Evolutionary conservation across 2,888 invertebrate species (phyloP), one percentile per base, ranked within the genome.

Genomic region (Melipona bicolor): DNA sequence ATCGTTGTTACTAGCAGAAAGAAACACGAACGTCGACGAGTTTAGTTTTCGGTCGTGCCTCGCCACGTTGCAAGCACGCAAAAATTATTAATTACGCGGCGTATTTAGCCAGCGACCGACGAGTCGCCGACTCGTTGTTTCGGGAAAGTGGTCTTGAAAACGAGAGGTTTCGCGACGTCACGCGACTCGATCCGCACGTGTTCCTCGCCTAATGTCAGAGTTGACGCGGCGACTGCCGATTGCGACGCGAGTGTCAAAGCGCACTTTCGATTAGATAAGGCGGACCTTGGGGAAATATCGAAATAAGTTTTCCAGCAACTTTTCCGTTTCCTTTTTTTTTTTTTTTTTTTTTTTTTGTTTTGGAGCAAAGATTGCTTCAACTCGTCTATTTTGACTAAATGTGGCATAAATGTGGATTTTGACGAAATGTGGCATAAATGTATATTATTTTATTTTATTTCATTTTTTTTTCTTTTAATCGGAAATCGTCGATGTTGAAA

Each of bases 141-240:
- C 27, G 32, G 43, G 43, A 43, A 54, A 6, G 36, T 61, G 54
- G 67, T 49, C 52, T 52, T 59, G 64, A 71, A 24, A 85, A 87
- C 73, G 54, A 77, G 77, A 80, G 15, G 81, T 71, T 50, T 76
- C 84, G 73, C 80, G 61, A 86, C 68, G 43, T 79, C 86, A 80
- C 82, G 84, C 74, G 75, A 81, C 61, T 54, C 65, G 52, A 19
- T 50, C 32, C 73, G 76, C 83, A 83, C 87, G 83, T 78, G 85
- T 56, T 15, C 61, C 19, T 11, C 15, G 24, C 43, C 52, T 67
- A 79, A 86, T 76, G 73, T 77, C 70, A 71, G 54, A 64, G 75
- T 50, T 79, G 64, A 21, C 64, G 71, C 21, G 17, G n/a, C 19
- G 68, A 54, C 17, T 15, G 27, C 17, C 32, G 62, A 62, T 27